Evolutionary conservation across 2,888 invertebrate genomes (phyloP).

Genomic region (Ectemnius cavifrons): DNA sequence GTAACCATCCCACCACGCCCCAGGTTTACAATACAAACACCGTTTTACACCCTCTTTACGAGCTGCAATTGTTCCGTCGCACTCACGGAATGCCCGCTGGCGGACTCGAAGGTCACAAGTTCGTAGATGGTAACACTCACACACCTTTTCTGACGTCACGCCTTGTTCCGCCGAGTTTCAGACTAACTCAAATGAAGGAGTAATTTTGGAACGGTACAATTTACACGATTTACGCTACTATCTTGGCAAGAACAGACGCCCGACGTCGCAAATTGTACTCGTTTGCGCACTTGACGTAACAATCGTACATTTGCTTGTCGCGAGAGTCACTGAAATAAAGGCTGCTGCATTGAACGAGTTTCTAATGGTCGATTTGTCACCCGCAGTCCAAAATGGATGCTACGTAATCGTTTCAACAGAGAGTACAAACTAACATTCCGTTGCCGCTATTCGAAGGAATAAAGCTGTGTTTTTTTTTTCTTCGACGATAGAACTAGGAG

Average conservation of each 20-base stretch:
- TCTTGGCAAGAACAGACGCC: constrained; percentile 1
- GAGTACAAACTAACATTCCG: no score
- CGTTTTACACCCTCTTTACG: constrained; percentile 48
- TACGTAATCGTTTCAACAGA: no score
- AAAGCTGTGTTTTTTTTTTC: constrained; percentile 3
- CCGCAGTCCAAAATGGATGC: no score
- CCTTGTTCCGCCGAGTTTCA: no score
- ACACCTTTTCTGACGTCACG: no score
- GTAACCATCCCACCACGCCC: constrained; percentile 15
- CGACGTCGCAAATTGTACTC: neutral
- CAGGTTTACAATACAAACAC: neutral
- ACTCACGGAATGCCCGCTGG: constrained; percentile 15
- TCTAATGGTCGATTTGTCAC: no score
- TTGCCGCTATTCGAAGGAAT: no score
- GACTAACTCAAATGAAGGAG: no score
- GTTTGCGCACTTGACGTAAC: neutral
- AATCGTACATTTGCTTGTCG: constrained; percentile 6
- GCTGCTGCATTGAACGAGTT: no score
- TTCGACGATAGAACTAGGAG: constrained; percentile 17
- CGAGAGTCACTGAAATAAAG: neutral
- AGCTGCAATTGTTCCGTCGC: constrained; percentile 23
- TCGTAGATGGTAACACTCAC: constrained; percentile 13
- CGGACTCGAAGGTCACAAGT: constrained; percentile 25
- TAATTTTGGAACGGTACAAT: no score
- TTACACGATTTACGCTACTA: neutral